A percentile compares a stretch with the other conserved stretches of the same genome.
These are phyloP conservation scores for Dyspetes luteomarginatus DNA, from an alignment of 2,888 invertebrate genomes.

Conservation along the genomic window DNA sequence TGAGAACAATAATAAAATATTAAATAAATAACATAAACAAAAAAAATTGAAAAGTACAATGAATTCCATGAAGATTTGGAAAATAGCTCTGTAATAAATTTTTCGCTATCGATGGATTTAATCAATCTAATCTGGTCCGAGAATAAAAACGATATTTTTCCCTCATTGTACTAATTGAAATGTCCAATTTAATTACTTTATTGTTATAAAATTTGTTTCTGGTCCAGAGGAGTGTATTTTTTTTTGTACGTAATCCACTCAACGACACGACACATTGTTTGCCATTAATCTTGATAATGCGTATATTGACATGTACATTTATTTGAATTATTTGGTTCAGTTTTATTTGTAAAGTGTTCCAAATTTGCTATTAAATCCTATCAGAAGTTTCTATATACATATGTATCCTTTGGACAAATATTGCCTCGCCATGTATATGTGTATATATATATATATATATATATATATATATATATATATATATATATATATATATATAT, in stretches of 20 bases:
- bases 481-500: conserved; percentile 17
- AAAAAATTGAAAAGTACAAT: no score
- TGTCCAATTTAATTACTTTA: no score
- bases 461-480: background rate
- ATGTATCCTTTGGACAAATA: conserved; percentile 21
- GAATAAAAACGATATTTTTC: no score
- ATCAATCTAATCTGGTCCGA: no score
- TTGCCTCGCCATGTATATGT: conserved; percentile 7
- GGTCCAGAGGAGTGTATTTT: background rate
- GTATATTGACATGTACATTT: background rate
- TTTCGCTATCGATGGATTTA: no score
- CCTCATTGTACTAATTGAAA: no score
- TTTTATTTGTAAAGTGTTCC: conserved; percentile 33
- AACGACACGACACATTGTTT: background rate
- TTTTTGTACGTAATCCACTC: background rate
- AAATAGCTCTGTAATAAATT: background rate
- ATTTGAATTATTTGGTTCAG: conserved; percentile 1
- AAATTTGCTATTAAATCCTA: conserved; percentile 24
- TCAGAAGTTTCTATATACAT: conserved; percentile 18
- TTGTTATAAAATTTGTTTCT: background rate
- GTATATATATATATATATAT: background rate
- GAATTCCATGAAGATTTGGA: no score
- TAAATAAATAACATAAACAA: no score
- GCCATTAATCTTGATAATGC: conserved; percentile 35
- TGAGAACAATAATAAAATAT: no score